Base-by-base conservation (phyloP, 2,113 vertebrate species). In the Xenopus laevis region DNA sequence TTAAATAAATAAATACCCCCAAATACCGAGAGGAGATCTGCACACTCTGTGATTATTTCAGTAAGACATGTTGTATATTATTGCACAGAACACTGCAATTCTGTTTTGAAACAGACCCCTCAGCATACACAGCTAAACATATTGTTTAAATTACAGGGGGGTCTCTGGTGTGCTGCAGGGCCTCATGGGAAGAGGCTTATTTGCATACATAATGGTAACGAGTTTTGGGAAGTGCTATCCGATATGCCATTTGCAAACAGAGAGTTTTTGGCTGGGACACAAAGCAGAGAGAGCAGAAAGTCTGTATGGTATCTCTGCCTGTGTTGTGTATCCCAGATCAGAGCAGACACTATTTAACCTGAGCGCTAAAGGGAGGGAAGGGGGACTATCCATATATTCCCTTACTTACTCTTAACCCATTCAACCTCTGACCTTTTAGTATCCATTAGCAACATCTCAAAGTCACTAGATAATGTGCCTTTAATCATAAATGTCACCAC, bases 151-250 rank as follows among this genome's bases (percentile, higher is more conserved):
- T 73, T 73, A 73, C 61, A n/a, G 33, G 50, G 44, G 64, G 52
- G n/a, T 74, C 53, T 74, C 63, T 44, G 15, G 64, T 47, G 72
- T 59, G 64, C 20, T 9, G 53, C 52, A 59, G 44, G 64, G 72
- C 64, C 72, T 55, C 53, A 44, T 60, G 72, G 72, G 64, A 74
- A 60, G 57, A 23, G 71, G 52, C 50, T 44, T 44, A 73, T 73
- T 73, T 73, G 62, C 71, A 73, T 73, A 73, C 53, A 30, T 45
- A 47, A 73, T 67, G 64, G 72, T 59, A 66, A 66, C 53, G 17
- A 21, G 65, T 63, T 40, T 27, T 47, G 65, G n/a, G 63, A 45
- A 66, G 71, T 58, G 72, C 72, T 47, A 74, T 67, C 52, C 66
- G 72, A 74, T 74, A 74, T 10, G 21, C n/a, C 30, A 40, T 27